These are phyloP conservation scores for Aphelocoma californica DNA, from an alignment of 2,797 vertebrate species.

Conservation along the genomic window DNA sequence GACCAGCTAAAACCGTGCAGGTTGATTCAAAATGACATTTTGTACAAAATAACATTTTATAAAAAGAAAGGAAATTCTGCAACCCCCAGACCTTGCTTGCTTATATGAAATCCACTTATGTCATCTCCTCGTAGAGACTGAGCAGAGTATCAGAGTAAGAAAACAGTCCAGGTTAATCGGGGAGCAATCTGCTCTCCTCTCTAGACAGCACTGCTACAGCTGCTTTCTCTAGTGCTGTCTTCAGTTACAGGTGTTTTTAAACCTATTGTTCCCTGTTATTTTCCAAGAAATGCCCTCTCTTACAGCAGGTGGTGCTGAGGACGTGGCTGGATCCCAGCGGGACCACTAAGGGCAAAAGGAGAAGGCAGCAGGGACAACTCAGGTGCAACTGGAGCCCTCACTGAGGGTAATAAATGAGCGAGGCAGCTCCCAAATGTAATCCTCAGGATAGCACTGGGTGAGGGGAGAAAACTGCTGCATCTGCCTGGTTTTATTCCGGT, in stretches of 20 bases:
- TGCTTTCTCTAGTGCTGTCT: background rate
- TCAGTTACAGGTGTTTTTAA: background rate
- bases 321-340: background rate
- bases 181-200: background rate
- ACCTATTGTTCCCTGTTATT: background rate
- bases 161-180: background rate
- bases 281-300: fast-evolving
- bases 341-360: background rate
- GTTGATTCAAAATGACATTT: background rate
- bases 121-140: fast-evolving
- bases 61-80: background rate
- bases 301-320: background rate
- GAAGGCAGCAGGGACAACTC: background rate
- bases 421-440: background rate
- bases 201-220: fast-evolving
- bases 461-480: background rate
- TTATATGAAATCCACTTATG: background rate
- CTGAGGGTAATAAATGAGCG: fast-evolving
- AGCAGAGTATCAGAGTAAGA: background rate
- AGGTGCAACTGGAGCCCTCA: background rate
- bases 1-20: background rate
- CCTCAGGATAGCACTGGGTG: background rate
- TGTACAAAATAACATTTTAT: background rate
- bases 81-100: background rate
- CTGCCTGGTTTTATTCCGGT: background rate